phyloP scores from a whole-genome alignment of 2,113 vertebrate species.

The Addax nasomaculatus region DNA sequence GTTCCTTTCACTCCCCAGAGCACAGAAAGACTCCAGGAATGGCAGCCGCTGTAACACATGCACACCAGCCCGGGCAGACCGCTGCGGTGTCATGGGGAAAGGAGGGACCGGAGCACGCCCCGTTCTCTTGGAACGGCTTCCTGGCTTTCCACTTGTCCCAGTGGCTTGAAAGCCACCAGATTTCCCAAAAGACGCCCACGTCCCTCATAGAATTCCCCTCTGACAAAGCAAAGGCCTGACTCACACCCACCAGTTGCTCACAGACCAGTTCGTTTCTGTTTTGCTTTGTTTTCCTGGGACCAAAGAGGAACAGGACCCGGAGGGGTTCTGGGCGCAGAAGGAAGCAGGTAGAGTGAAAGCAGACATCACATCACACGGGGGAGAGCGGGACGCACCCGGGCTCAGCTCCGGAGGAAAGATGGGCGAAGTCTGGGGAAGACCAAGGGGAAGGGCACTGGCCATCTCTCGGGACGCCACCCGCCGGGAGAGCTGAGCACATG shows the following conservation, averaged over 20 bases:
- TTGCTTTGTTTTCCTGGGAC: background rate
- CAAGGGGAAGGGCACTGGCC: too few relatives aligned
- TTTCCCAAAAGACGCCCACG: background rate
- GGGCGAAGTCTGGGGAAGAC: background rate
- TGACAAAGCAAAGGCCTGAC: background rate
- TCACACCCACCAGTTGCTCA: accelerated
- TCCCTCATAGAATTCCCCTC: background rate
- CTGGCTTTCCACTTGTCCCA: background rate
- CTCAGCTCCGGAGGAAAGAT: accelerated
- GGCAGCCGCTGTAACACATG: background rate
- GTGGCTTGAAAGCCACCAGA: background rate
- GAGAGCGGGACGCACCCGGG: accelerated
- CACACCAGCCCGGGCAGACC: background rate
- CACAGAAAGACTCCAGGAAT: background rate
- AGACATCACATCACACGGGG: background rate
- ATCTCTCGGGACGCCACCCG: accelerated
- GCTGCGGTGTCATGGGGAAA: accelerated
- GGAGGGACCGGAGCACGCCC: background rate
- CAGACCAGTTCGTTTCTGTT: background rate
- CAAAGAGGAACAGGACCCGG: background rate
- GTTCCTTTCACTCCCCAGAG: background rate
- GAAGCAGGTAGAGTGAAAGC: accelerated
- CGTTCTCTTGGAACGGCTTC: accelerated
- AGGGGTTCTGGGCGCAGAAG: background rate
- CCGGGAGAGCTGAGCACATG: accelerated